Conservation (phyloP, 2,797 vertebrate species). For the Huso huso region DNA sequence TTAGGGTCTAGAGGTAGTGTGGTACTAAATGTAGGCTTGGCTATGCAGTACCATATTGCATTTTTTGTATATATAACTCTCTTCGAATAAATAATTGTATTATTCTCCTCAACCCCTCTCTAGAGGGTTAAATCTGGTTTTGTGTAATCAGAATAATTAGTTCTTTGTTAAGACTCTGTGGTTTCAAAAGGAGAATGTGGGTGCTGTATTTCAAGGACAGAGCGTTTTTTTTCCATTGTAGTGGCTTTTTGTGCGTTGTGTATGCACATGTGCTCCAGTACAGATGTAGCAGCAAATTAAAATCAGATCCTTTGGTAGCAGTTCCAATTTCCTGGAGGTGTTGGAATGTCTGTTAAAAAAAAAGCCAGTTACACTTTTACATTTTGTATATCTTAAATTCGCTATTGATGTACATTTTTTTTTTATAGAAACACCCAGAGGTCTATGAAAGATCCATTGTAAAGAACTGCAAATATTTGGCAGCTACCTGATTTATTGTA, state of each 20-base stretch:
- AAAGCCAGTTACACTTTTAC: conserved; percentile 57
- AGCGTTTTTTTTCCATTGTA: conserved; percentile 36
- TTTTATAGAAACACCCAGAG: conserved; percentile 34
- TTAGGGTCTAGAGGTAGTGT: no score
- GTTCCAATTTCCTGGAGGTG: conserved; percentile 74
- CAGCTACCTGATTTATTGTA: no score
- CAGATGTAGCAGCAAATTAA: conserved; percentile 66
- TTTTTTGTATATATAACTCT: no score
- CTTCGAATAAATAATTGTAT: no score
- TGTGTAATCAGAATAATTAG: no score
- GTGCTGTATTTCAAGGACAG: conserved; percentile 28
- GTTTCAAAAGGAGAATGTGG: no score
- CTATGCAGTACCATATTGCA: no score
- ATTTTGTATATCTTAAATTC: conserved; percentile 41
- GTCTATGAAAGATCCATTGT: conserved; percentile 29
- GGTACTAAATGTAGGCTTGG: no score
- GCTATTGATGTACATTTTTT: conserved; percentile 43
- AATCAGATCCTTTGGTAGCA: conserved; percentile 67
- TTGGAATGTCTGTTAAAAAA: conserved; percentile 75
- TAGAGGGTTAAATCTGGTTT: no score
- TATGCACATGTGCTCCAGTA: conserved; percentile 52
- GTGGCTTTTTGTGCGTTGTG: conserved; percentile 45
- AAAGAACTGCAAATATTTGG: conserved; percentile 23
- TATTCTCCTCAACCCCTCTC: no score
- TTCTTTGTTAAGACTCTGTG: no score